Conservation (phyloP, 2,797 vertebrate species). For the Liparis tanakae region DNA sequence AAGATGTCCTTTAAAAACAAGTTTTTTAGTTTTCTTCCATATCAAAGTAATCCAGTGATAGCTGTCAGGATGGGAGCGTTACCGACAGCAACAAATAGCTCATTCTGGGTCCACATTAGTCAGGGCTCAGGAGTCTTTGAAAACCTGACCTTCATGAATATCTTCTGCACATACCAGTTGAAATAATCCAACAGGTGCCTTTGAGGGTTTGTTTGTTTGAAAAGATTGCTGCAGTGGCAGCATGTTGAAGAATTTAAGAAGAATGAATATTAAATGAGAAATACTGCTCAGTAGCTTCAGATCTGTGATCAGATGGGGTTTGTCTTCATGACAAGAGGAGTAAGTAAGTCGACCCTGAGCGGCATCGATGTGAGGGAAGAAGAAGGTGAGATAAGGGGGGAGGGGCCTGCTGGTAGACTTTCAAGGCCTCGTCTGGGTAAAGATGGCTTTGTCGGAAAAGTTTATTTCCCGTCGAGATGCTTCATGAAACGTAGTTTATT, state of each 20-base stretch:
- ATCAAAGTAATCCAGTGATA: background rate
- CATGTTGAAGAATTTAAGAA: constrained; percentile 17
- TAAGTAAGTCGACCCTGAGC: background rate
- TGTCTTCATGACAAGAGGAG: constrained; percentile 38
- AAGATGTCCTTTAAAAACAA: background rate
- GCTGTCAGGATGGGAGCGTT: background rate
- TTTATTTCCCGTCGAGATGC: constrained; percentile 2
- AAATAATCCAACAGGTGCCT: background rate
- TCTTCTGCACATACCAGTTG: background rate
- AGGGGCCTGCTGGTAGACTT: constrained; percentile 25
- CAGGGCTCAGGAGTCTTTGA: background rate
- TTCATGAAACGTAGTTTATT: constrained; percentile 34
- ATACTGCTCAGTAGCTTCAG: constrained; percentile 17
- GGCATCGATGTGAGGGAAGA: constrained; percentile 11
- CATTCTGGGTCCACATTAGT: background rate
- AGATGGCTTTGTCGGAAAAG: constrained; percentile 18
- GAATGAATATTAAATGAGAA: constrained; percentile 26
- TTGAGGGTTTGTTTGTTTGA: constrained; percentile 5
- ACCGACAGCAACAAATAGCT: background rate
- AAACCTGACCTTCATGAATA: background rate
- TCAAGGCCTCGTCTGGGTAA: constrained; percentile 30
- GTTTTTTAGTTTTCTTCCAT: background rate
- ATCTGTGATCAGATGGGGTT: constrained; percentile 39
- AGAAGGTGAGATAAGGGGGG: background rate
- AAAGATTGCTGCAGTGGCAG: background rate